phyloP scores from a whole-genome alignment of 2,888 invertebrate species.

The Sarcophaga subvicina region DNA sequence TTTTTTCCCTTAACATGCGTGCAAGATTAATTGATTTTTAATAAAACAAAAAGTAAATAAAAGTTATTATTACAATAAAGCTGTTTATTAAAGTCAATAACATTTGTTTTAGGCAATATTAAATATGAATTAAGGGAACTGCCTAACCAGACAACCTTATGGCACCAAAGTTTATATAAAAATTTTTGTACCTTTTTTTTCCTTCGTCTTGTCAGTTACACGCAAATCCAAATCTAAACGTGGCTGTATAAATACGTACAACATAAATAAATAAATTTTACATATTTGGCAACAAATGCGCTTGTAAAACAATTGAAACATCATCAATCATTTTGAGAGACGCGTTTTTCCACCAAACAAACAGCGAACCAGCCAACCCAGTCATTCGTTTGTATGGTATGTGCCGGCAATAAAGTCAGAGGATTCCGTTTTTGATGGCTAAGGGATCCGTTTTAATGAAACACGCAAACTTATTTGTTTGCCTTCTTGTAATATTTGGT shows the following conservation, averaged over 20 bases:
- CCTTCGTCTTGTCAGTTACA: not conserved
- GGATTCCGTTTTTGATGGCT: not conserved
- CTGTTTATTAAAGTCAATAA: too few species aligned
- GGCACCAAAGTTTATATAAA: too few species aligned
- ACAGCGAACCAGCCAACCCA: not conserved
- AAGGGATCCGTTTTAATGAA: not conserved
- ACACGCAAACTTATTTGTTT: conserved; percentile 34
- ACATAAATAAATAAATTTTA: too few species aligned
- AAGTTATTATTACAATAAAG: too few species aligned
- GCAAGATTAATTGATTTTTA: too few species aligned
- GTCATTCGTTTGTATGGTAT: too few species aligned
- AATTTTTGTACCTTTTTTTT: too few species aligned
- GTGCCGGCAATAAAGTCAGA: not conserved
- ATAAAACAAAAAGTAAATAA: too few species aligned
- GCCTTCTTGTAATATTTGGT: conserved; percentile 9
- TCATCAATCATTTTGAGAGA: conserved; percentile 65
- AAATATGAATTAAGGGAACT: too few species aligned
- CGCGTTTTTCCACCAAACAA: conserved; percentile 25
- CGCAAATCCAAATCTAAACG: conserved; percentile 6
- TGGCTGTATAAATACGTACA: not conserved
- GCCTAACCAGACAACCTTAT: too few species aligned
- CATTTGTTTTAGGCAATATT: too few species aligned
- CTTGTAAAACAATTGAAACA: conserved; percentile 60
- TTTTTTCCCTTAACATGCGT: too few species aligned
- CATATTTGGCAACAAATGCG: not conserved